Evolutionary conservation across 1,140 invertebrate species (phyloP).

Genomic region (Habropoda laboriosa): DNA sequence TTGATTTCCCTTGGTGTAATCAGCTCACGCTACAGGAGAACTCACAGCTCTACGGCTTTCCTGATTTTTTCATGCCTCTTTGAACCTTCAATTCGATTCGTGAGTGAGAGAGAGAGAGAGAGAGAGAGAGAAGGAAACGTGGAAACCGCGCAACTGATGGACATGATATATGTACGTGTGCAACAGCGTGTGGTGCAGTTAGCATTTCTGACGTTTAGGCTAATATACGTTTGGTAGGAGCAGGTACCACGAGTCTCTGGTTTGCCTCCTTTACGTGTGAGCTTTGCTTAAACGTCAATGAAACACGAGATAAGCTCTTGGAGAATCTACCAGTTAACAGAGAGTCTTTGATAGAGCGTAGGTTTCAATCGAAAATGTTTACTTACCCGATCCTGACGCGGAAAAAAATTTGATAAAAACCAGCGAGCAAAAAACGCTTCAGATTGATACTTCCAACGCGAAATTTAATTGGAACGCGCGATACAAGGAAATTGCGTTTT

Average conservation of each 20-base stretch:
- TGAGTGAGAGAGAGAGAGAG: neutral
- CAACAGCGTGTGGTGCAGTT: neutral
- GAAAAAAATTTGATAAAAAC: neutral
- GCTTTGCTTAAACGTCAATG: neutral
- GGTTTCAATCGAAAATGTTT: neutral
- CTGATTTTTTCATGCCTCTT: neutral
- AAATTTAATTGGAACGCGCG: neutral
- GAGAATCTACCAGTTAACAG: neutral
- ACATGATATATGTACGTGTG: neutral
- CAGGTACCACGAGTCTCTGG: neutral
- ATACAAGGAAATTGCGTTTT: neutral
- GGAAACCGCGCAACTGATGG: constrained; percentile 1
- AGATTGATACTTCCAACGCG: neutral
- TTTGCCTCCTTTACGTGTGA: neutral
- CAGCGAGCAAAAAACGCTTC: neutral
- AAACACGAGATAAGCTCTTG: neutral
- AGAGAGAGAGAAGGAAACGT: neutral
- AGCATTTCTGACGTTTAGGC: constrained; percentile 7
- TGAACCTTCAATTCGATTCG: neutral
- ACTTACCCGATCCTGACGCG: neutral
- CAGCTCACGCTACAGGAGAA: neutral
- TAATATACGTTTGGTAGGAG: constrained; percentile 10
- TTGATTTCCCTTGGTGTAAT: neutral
- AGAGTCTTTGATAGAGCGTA: too few relatives aligned
- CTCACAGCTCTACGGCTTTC: neutral